These are phyloP conservation scores for Synergus japonicus DNA, from an alignment of 2,888 invertebrate species.

Conservation along the genomic window DNA sequence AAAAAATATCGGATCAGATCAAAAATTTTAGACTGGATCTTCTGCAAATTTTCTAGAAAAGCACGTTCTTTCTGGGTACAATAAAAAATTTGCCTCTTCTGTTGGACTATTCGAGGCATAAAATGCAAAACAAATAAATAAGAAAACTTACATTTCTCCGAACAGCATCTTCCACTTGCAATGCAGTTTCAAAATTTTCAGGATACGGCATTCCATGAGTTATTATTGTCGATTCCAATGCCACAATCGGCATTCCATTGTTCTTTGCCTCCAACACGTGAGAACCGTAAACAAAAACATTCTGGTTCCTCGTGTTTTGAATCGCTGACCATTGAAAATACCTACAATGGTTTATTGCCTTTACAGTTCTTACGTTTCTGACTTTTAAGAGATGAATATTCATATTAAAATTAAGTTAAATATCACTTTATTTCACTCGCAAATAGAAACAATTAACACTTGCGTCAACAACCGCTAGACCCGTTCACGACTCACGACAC, in stretches of 20 bases:
- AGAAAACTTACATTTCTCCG: slow-evolving; percentile 80
- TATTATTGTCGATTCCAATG: slow-evolving; percentile 97
- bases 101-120: background rate
- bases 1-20: background rate
- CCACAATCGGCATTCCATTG: slow-evolving; percentile 87
- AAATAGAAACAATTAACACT: background rate
- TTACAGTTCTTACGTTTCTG: background rate
- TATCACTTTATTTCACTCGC: background rate
- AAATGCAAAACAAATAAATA: slow-evolving; percentile 7
- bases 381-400: background rate
- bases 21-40: background rate
- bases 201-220: slow-evolving; percentile 99
- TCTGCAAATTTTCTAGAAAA: no score
- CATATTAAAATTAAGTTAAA: background rate
- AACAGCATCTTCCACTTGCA: slow-evolving; percentile 88
- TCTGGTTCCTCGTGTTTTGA: background rate
- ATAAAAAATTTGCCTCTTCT: background rate
- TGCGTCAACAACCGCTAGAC: no score
- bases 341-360: background rate
- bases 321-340: background rate
- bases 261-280: slow-evolving; percentile 84
- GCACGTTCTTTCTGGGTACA: no score
- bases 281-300: slow-evolving; percentile 71
- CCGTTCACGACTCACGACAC: background rate
- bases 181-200: slow-evolving; percentile 91